A percentile compares a stretch with the other conserved stretches of the same genome.
phyloP scores from a whole-genome alignment of 2,113 vertebrate genomes.

The Mungos mungo region DNA sequence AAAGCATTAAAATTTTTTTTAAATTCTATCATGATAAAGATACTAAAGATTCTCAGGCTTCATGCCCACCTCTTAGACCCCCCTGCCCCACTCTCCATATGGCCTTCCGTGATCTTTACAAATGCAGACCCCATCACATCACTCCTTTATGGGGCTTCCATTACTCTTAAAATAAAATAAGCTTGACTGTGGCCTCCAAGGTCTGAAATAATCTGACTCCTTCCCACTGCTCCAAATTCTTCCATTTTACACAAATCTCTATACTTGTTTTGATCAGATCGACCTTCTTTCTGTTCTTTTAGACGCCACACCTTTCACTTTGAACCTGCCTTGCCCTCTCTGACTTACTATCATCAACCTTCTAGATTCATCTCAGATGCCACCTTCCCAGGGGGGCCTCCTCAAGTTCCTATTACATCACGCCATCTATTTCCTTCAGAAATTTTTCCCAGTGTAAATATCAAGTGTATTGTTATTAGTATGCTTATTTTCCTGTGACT shows the following conservation, averaged over 20 bases:
- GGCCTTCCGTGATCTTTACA: not conserved
- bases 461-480: not conserved
- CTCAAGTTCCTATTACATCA: not conserved
- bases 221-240: not conserved
- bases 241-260: not conserved
- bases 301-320: not conserved
- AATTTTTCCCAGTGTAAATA: not conserved
- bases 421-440: not conserved
- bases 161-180: not conserved
- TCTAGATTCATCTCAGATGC: not conserved
- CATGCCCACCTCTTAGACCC: accelerated
- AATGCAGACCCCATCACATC: not conserved
- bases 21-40: not conserved
- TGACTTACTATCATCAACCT: not conserved
- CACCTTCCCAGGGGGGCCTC: not conserved
- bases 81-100: accelerated
- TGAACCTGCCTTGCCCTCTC: not conserved
- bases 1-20: not conserved
- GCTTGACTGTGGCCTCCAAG: not conserved
- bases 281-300: not conserved
- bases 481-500: not conserved
- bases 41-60: too few relatives aligned
- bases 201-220: not conserved
- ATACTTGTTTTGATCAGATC: not conserved
- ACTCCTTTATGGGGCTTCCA: too few relatives aligned